Evolutionary conservation across 2,797 vertebrate genomes (phyloP).

Genomic region (Malurus leucopterus): DNA sequence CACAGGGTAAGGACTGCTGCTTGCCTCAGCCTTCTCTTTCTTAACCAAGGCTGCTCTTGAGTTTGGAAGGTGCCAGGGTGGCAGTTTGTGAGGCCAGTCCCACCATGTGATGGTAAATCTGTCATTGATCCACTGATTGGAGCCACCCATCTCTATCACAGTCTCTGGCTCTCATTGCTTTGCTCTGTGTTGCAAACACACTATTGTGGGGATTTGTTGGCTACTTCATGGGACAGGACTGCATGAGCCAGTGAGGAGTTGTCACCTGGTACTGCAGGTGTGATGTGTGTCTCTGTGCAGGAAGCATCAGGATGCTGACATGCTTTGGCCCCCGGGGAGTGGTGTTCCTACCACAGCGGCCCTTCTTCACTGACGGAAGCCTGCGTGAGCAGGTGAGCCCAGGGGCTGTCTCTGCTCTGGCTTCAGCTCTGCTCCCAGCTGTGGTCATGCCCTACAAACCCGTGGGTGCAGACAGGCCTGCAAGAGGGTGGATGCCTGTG

Average conservation of each 20-base stretch:
- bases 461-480: neutral
- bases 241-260: neutral
- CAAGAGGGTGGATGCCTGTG: neutral
- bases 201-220: neutral
- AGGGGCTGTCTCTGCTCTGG: neutral
- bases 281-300: constrained; percentile 63
- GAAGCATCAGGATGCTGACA: constrained; percentile 83
- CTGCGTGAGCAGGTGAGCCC: constrained; percentile 89
- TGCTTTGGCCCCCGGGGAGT: constrained; percentile 92
- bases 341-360: constrained; percentile 91
- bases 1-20: constrained; percentile 71
- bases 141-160: neutral
- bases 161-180: neutral
- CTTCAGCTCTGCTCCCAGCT: neutral
- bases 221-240: neutral
- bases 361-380: constrained; percentile 93
- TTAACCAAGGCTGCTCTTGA: neutral
- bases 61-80: neutral
- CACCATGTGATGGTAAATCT: neutral
- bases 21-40: neutral
- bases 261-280: neutral
- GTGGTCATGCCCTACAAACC: neutral
- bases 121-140: neutral
- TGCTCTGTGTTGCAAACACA: neutral
- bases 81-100: neutral